A percentile compares a stretch with the other conserved stretches of the same genome.
Evolutionary conservation across 2,888 invertebrate species (phyloP).

Genomic region (Asteroscopus sphinx): DNA sequence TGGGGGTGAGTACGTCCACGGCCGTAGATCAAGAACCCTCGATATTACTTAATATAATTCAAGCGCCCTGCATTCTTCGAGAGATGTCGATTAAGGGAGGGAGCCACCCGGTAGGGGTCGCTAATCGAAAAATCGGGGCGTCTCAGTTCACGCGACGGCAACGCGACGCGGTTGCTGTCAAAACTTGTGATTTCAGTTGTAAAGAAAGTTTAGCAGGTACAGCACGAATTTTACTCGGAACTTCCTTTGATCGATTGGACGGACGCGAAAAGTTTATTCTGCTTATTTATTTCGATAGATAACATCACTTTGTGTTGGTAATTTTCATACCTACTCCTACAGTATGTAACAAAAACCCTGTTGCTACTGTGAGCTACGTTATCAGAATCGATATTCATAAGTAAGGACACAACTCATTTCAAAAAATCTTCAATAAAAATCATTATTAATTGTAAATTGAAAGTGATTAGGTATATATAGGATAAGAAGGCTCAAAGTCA

Average conservation of each 20-base stretch:
- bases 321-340: conserved; percentile 1
- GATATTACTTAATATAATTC: conserved; percentile 78
- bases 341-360: too few species aligned
- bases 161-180: conserved; percentile 17
- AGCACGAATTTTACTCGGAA: conserved; percentile 12
- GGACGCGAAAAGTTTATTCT: background rate
- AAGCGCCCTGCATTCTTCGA: conserved; percentile 65
- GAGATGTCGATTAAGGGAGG: conserved; percentile 62
- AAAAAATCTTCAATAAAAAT: too few species aligned
- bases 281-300: conserved; percentile 7
- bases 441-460: too few species aligned
- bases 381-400: too few species aligned
- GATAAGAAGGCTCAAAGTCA: too few species aligned
- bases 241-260: conserved; percentile 14
- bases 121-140: conserved; percentile 64
- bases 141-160: conserved; percentile 24
- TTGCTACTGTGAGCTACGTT: too few species aligned
- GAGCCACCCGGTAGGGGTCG: conserved; percentile 45
- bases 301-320: background rate
- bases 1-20: conserved; percentile 23
- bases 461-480: too few species aligned
- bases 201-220: conserved; percentile 38
- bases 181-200: conserved; percentile 39
- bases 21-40: conserved; percentile 66
- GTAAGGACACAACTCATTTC: too few species aligned